Base-by-base conservation (phyloP, 2,888 invertebrate species). In the Unio pictorum region DNA sequence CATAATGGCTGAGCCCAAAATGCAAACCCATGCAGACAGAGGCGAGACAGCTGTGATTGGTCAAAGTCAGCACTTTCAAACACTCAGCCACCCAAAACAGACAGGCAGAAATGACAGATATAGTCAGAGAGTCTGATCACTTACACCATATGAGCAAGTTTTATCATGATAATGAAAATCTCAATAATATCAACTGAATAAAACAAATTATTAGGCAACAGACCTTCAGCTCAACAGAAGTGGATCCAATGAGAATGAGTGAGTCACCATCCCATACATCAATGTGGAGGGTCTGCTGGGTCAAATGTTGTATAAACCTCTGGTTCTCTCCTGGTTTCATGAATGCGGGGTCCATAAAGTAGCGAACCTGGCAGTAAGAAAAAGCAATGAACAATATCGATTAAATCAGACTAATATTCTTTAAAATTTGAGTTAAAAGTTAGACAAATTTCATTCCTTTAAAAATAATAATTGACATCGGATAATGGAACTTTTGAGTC, bases 241-340 rank as follows among this genome's bases (percentile, higher is more conserved):
- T 85, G 4, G 90, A 89, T 4, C 92, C 92, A 34, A 91, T 81
- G 45, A 90, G 88, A 61, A 91, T 84, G 34, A 92, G 82, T 1
- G 91, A 91, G 72, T 91, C 91, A 0, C 91, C 91, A 78, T 92
- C 91, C 91, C 91, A 92, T 2, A 91, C 89, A 73, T 92, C 91
- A 67, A 92, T 89, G 74, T 88, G 88, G 58, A 92, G 82, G 3
- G 85, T 84, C 74, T 90, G 89, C 55, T 86, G 84, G 0, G 86
- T 76, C 23, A 91, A 77, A 76, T 91, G 91, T 56, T 89, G 84
- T 26, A 90, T 76, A 68, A 92, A 91, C 65, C 89, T 72, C 23
- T 79, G 69, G 23, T 86, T 84, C 74, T 91, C 90, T 18, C 89
- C 89, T 45, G 89, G 88, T 73, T 90, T 89, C 84, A 90, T 81